phyloP scores from a whole-genome alignment of 2,797 vertebrate genomes.

The Gymnoscopelus braueri region DNA sequence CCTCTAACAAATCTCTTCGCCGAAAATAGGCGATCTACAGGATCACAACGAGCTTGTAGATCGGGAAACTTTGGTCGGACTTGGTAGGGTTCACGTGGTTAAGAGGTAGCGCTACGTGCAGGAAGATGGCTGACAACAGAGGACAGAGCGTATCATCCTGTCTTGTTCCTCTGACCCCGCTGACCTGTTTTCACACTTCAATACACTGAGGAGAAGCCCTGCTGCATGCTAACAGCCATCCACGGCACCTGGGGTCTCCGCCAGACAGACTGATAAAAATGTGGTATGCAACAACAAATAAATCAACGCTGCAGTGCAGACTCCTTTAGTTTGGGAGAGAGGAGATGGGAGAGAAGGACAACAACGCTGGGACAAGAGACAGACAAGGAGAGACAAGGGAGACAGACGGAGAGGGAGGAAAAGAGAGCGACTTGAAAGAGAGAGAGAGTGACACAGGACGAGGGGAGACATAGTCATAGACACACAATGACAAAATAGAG shows the following conservation, averaged over 20 bases:
- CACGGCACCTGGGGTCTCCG: conserved; percentile 47
- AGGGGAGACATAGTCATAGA: no score
- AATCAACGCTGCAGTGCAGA: conserved; percentile 29
- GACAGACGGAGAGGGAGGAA: neutral
- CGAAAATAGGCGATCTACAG: no score
- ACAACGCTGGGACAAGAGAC: conserved; percentile 19
- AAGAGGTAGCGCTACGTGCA: conserved; percentile 48
- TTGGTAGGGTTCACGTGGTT: conserved; percentile 10
- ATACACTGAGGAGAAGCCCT: conserved; percentile 44
- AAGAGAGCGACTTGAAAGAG: neutral
- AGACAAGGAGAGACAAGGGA: conserved; percentile 3
- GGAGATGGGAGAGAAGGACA: neutral
- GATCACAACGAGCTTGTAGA: no score
- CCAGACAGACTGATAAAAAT: conserved; percentile 41
- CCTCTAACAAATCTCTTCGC: no score
- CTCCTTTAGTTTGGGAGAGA: conserved; percentile 30
- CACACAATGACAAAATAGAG: no score
- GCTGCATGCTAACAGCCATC: conserved; percentile 45
- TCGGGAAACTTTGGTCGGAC: no score
- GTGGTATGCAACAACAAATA: conserved; percentile 43
- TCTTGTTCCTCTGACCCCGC: conserved; percentile 55
- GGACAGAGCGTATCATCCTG: conserved; percentile 57
- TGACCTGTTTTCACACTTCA: conserved; percentile 68
- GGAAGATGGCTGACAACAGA: conserved; percentile 63
- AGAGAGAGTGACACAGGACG: neutral